These are phyloP conservation scores for Adrianichthys oophorus DNA, from an alignment of 2,797 vertebrate species.

Conservation along the genomic window DNA sequence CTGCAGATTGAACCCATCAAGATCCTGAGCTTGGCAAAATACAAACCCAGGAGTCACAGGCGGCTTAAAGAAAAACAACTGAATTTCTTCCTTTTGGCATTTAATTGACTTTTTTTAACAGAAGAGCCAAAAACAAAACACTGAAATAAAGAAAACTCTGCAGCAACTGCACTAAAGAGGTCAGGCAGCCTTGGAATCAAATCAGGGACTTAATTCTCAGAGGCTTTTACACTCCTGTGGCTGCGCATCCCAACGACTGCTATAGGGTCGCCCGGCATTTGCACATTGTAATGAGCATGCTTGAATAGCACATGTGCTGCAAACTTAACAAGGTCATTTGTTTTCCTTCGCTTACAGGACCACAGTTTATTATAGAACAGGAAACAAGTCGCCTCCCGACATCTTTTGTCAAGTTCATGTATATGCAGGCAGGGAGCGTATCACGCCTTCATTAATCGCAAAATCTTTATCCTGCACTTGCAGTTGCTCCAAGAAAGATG, in stretches of 20 bases:
- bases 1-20: too few relatives aligned
- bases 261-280: slow-evolving; percentile 1
- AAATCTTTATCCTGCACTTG: slow-evolving; percentile 35
- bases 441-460: slow-evolving; percentile 15
- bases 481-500: slow-evolving; percentile 2
- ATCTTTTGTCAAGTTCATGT: background rate
- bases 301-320: background rate
- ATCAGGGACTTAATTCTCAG: background rate
- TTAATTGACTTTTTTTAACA: background rate
- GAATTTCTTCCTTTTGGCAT: background rate
- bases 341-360: slow-evolving; percentile 1
- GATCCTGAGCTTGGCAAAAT: too few relatives aligned
- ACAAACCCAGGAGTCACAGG: too few relatives aligned
- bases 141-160: background rate
- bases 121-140: background rate
- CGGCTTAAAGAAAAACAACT: background rate
- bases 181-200: background rate
- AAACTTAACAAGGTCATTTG: background rate
- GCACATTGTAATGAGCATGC: slow-evolving; percentile 1
- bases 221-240: too few relatives aligned
- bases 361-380: slow-evolving; percentile 25
- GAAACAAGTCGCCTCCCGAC: slow-evolving; percentile 3
- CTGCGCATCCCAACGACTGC: background rate
- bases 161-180: background rate
- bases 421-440: slow-evolving; percentile 5